Evolutionary conservation across 2,113 vertebrate genomes (phyloP).

Genomic region (Hymenochirus boettgeri): DNA sequence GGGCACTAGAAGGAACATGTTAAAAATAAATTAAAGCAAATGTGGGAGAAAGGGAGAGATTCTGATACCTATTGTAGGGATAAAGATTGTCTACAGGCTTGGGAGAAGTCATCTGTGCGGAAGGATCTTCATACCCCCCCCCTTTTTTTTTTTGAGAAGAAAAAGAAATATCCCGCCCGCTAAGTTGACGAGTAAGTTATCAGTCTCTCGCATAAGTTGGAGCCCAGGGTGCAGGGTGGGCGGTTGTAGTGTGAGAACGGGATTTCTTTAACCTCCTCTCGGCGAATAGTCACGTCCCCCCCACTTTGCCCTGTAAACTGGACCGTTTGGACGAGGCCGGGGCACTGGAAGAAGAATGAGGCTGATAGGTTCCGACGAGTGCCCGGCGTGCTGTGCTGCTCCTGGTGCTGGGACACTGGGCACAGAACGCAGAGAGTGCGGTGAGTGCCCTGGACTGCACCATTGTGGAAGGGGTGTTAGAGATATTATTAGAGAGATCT

Average conservation of each 20-base stretch:
- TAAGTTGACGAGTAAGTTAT: slow-evolving; percentile 55
- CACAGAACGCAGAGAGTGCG: slow-evolving; percentile 57
- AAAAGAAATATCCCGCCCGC: slow-evolving; percentile 54
- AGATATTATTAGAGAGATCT: too few species aligned
- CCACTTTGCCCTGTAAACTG: slow-evolving; percentile 8
- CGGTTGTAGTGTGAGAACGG: slow-evolving; percentile 19
- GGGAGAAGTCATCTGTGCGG: slow-evolving; percentile 49
- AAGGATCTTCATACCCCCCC: slow-evolving; percentile 50
- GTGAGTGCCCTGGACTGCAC: slow-evolving; percentile 53
- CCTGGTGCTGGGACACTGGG: slow-evolving; percentile 56
- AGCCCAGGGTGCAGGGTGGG: slow-evolving; percentile 31
- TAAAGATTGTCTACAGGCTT: slow-evolving; percentile 8
- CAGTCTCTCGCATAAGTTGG: slow-evolving; percentile 45
- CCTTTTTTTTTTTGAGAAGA: slow-evolving; percentile 33
- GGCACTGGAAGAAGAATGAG: slow-evolving; percentile 49
- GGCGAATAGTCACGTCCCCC: slow-evolving; percentile 22
- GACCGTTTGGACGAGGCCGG: slow-evolving; percentile 26
- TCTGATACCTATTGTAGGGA: background rate
- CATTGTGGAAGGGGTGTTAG: too few species aligned
- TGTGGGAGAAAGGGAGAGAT: too few species aligned
- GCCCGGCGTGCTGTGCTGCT: slow-evolving; percentile 42
- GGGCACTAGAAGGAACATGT: too few species aligned
- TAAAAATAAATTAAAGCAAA: too few species aligned
- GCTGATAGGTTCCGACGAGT: slow-evolving; percentile 45
- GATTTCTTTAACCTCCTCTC: slow-evolving; percentile 3